These are phyloP conservation scores for Clavelina lepadiformis DNA, from an alignment of 23 tunicate species.

Conservation along the genomic window DNA sequence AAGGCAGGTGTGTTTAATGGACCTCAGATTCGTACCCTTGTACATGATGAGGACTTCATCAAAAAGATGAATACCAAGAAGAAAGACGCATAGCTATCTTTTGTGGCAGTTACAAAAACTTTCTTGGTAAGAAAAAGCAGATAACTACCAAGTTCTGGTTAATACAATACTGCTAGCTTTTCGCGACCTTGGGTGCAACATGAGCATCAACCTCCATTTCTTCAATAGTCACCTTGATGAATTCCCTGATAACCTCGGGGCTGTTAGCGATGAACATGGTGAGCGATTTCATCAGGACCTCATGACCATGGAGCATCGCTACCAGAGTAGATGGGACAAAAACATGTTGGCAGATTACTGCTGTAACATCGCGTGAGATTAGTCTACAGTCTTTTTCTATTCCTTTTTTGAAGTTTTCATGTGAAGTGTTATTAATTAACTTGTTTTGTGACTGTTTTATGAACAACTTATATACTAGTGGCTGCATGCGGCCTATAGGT, in stretches of 20 bases:
- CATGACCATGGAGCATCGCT: background rate
- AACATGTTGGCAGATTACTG: background rate
- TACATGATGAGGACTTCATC: constrained; percentile 10
- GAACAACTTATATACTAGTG: no score
- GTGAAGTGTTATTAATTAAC: no score
- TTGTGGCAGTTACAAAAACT: constrained; percentile 22
- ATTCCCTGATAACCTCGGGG: constrained; percentile 22
- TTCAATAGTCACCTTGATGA: constrained; percentile 14
- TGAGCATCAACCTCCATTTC: constrained; percentile 23
- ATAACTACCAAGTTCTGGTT: constrained; percentile 18
- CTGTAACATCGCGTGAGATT: constrained; percentile 16
- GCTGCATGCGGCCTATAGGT: no score
- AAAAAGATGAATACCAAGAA: constrained; percentile 7
- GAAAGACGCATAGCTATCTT: constrained; percentile 15
- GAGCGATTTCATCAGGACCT: constrained; percentile 11
- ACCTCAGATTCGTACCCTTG: constrained; percentile 16
- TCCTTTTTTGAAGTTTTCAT: no score
- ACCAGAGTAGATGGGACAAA: background rate
- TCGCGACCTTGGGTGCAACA: constrained; percentile 17
- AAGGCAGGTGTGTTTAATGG: constrained; percentile 10
- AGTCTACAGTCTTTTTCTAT: no score
- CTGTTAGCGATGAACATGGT: constrained; percentile 18
- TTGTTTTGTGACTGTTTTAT: no score
- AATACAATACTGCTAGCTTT: constrained; percentile 9
- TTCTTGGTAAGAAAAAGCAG: constrained; percentile 19